Evolutionary conservation across 37 sponge, comb jelly and placozoan species (phyloP).

Genomic region (Aphrocallistes beatrix): DNA sequence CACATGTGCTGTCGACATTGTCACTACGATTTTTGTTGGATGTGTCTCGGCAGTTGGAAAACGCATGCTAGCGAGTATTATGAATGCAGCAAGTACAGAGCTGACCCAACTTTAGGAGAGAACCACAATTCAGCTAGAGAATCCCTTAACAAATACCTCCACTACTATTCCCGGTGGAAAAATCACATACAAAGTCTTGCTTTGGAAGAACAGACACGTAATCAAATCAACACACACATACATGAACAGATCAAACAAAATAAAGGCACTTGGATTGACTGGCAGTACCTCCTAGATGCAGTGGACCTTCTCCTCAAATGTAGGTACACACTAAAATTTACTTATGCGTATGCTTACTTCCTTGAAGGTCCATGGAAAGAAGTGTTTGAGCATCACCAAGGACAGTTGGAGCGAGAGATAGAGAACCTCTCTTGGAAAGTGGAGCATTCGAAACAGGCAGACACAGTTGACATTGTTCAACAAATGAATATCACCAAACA

Average conservation of each 20-base stretch:
- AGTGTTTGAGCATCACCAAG: constrained; percentile 88
- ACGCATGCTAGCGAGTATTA: constrained; percentile 65
- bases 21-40: constrained; percentile 65
- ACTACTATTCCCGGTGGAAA: constrained; percentile 76
- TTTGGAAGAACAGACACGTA: constrained; percentile 50
- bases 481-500: neutral
- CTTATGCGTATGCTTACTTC: constrained; percentile 73
- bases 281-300: constrained; percentile 77
- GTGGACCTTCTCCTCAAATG: constrained; percentile 62
- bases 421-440: constrained; percentile 86
- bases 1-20: constrained; percentile 44
- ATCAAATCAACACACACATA: constrained; percentile 40
- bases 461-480: neutral
- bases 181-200: constrained; percentile 55
- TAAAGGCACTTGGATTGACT: constrained; percentile 79
- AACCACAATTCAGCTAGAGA: constrained; percentile 31
- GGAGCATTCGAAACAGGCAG: constrained; percentile 29
- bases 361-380: constrained; percentile 57
- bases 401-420: constrained; percentile 75
- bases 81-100: constrained; percentile 71
- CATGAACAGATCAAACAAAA: constrained; percentile 51
- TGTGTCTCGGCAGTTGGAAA: constrained; percentile 71
- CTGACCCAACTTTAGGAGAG: constrained; percentile 4
- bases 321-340: constrained; percentile 79
- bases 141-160: constrained; percentile 67